Evolutionary conservation across 2,797 vertebrate genomes (phyloP).

Genomic region (Uromys caudimaculatus): DNA sequence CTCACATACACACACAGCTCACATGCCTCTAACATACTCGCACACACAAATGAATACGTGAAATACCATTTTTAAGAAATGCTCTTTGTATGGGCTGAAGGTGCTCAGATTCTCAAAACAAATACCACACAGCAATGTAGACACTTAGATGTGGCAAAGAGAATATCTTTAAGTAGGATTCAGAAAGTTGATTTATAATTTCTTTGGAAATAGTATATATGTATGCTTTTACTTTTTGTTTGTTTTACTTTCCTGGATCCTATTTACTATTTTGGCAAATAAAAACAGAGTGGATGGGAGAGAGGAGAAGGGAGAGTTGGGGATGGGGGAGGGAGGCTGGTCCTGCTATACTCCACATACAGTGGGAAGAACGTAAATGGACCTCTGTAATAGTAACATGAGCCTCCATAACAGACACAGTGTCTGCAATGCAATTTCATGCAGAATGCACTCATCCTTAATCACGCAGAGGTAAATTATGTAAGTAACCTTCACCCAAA

Average conservation of each 20-base stretch:
- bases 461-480: background rate
- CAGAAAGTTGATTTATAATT: constrained; percentile 33
- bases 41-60: background rate
- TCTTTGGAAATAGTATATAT: constrained; percentile 30
- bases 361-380: background rate
- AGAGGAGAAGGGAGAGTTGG: background rate
- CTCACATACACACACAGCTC: background rate
- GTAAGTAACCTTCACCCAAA: background rate
- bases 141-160: background rate
- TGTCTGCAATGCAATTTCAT: background rate
- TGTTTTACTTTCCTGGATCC: background rate
- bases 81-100: background rate
- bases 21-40: background rate
- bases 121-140: background rate
- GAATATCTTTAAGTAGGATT: background rate
- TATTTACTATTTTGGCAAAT: background rate
- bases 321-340: background rate
- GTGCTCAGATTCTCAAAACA: background rate
- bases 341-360: background rate
- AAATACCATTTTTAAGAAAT: background rate
- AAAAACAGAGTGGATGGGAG: background rate
- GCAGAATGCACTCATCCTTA: background rate
- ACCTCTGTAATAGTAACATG: background rate
- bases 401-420: background rate
- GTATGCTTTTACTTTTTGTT: constrained; percentile 7